These are phyloP conservation scores for Drosophila gunungcola DNA, from an alignment of 1,140 invertebrate species.

Conservation along the genomic window DNA sequence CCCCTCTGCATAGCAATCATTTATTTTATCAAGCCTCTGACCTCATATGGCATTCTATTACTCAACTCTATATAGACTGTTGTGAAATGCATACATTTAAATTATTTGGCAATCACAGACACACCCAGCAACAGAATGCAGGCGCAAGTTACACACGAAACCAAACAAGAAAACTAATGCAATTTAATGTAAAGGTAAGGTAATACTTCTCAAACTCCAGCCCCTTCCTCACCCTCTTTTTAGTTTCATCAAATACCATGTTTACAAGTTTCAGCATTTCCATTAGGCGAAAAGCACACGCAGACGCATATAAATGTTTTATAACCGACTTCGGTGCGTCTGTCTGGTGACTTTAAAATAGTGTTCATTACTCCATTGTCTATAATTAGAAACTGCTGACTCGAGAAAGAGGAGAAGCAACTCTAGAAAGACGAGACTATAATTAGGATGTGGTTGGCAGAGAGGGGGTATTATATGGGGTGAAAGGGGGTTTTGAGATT, in stretches of 20 bases:
- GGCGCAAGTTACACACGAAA: constrained; percentile 44
- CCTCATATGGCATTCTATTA: constrained; percentile 26
- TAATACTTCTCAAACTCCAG: constrained; percentile 41
- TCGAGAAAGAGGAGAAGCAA: not conserved
- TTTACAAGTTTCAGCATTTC: constrained; percentile 75
- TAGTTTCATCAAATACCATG: constrained; percentile 12
- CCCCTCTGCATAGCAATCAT: constrained; percentile 5
- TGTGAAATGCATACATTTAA: constrained; percentile 49
- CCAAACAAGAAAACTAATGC: constrained; percentile 60
- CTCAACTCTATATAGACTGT: constrained; percentile 22
- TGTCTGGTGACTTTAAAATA: constrained; percentile 65
- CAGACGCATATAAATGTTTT: constrained; percentile 62
- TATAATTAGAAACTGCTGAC: constrained; percentile 71
- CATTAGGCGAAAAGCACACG: constrained; percentile 61
- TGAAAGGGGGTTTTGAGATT: constrained; percentile 10
- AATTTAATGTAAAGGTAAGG: constrained; percentile 61
- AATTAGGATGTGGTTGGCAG: constrained; percentile 27
- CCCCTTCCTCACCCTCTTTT: not conserved
- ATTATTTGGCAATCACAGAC: constrained; percentile 38
- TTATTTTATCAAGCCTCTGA: constrained; percentile 27
- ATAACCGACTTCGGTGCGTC: constrained; percentile 70
- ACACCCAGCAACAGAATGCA: constrained; percentile 33
- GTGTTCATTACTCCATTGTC: constrained; percentile 74
- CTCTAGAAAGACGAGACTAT: constrained; percentile 20
- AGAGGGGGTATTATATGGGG: not conserved